Evolutionary conservation across 2,113 vertebrate genomes (phyloP), one percentile per base, ranked within the genome.

Genomic region (Myiagra hebetior): DNA sequence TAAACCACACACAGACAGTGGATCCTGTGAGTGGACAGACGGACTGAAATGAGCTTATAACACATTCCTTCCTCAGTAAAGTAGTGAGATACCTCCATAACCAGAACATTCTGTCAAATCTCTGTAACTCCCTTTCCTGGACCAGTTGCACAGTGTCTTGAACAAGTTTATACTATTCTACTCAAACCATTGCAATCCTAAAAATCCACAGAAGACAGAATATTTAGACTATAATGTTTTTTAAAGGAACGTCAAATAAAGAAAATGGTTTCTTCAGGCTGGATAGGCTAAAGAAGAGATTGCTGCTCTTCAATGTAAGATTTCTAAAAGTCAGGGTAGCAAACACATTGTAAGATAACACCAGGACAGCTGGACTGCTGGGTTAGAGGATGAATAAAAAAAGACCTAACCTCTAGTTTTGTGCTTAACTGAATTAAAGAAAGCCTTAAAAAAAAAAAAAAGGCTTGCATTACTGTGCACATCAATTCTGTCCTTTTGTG

Each of bases 401-500:
- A 55, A 87, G 22, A 46, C 28, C 10, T 74, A 87, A 73, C 75
- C 57, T 44, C 27, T 70, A 64, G 33, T 24, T 89, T 72, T 89
- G 60, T 85, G 64, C 49, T 75, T 82, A 85, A n/a, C 42, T 91
- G 52, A 35, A 50, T 75, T 56, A 52, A 28, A 52, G 44, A 39
- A 59, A 52, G 37, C 59, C 21, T 91, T 69, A 30, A 60, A 55
- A 72, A 49, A 31, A 23, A 26, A 42, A 53, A 46, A 53, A 42
- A 72, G 13, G n/a, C 14, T 50, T 68, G 42, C 78, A 69, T 87
- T 89, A 87, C 79, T 72, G 64, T 85, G 56, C 56, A 63, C 82
- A 96, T 96, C 89, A 97, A 28, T 87, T 63, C 91, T 76, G 33
- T 84, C 41, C 60, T 85, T 94, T 94, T 95, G 85, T 95, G 41